Evolutionary conservation across 2,113 vertebrate species (phyloP), one percentile per base, ranked within the genome.

Genomic region (Neodon shergylaensis): DNA sequence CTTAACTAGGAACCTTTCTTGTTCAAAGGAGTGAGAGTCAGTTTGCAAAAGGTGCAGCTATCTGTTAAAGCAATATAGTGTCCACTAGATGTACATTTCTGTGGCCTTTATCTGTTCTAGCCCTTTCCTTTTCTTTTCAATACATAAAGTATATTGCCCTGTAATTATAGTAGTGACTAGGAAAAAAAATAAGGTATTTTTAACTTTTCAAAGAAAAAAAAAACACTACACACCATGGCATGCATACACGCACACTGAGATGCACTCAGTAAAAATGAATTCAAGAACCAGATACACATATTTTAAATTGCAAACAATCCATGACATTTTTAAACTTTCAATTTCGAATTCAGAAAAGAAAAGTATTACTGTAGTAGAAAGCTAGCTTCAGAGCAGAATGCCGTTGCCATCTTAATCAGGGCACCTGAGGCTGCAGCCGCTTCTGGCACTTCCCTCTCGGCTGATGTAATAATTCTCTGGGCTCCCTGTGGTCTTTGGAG

Each of bases 31-130:
- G 21, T 83, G 81, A 63, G 4, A 63, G n/a, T n/a, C 98, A 99
- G 99, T 99, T 98, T 98, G 98, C 98, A 99, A 99, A 98, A 98
- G 99, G 98, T 98, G 98, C 98, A 99, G 98, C 98, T 99, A 98
- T 98, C 98, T 98, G 98, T 99, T 98, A 97, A 99, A 99, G 98
- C 98, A 98, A 98, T 98, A 98, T 99, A 99, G 99, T 99, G 98
- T 99, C 98, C 70, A 98, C 98, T 99, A 99, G 98, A 99, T 99
- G 99, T 98, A 99, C 98, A 99, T 99, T 99, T 99, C 99, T 99
- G 98, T 99, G 98, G 98, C 99, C 98, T 98, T 99, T 96, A 42
- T 63, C 81, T 63, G 54, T 42, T 28, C 39, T 10, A 83, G 52
- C 54, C 28, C n/a, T 83, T 54, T 42, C n/a, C n/a, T 42, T 83